Base-by-base conservation (phyloP, 2,797 vertebrate genomes). In the Pagetopsis macropterus region DNA sequence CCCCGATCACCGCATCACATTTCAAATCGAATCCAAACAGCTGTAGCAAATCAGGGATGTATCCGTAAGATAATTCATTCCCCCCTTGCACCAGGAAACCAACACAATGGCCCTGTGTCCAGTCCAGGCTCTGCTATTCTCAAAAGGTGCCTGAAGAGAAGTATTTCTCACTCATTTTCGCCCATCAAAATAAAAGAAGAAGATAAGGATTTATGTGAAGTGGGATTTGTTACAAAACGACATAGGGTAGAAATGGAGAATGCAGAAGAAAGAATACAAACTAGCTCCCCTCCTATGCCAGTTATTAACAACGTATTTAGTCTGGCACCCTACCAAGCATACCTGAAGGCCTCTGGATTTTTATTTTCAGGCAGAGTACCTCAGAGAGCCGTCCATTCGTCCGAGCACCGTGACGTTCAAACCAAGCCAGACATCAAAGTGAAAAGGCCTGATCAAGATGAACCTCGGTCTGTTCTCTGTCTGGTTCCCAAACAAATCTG, bases 221-320 rank as follows among this genome's bases (percentile, higher is more conserved):
- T 68, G 7, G 83, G 87, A 41, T 49, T 57, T 6, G 4, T 6
- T 4, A 74, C 59, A 46, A 93, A 93, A 80, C 81, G 60, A 57
- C 84, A 71, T 46, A 91, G 78, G 68, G 14, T 84, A 23, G 79
- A 91, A 82, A 65, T 1, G 5, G 78, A 78, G 23, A 63, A 43
- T 27, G 10, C 3, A 11, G 19, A 55, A 50, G 50, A 31, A 15
- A 65, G 37, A 55, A 68, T 51, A 49, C 40, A 70, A n/a, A 78
- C 89, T 0, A 56, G 82, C 6, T 97, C 95, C 8, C 96, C 96
- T 1, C 96, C 95, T 0, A 97, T 99, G 98, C 98, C 98, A 0
- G 87, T 98, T 41, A 99, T 99, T 62, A 95, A 97, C 85, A 96
- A 92, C 0, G 97, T 99, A 49, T 99, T 99, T 83, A 99, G 97